Evolutionary conservation across 2,797 vertebrate species (phyloP), one percentile per base, ranked within the genome.

Genomic region (Onychomys arenicola): DNA sequence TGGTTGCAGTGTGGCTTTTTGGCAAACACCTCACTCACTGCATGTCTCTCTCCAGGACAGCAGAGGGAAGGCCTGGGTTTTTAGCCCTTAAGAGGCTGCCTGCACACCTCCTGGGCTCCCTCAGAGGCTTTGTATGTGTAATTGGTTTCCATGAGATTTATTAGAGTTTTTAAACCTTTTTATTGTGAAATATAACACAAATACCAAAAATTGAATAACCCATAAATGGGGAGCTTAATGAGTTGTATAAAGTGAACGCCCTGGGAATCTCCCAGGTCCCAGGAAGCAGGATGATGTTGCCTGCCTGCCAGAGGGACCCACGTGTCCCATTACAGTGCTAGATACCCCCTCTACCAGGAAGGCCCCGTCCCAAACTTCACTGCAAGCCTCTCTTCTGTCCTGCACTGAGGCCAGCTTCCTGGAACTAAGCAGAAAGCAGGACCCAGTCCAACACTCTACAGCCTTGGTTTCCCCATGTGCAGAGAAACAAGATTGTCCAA

Each of bases 161-260:
- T 90, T 69, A 76, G 83, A 55, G 90, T 27, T 96, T 97, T 93
- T 91, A 81, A 98, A 89, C 49, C 78, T 95, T 97, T 96, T 96
- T 94, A 97, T 96, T 97, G 77, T 97, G 91, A 97, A 97, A 95
- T 96, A 95, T 91, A 94, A 94, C 76, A 95, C 89, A 97, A 96
- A 97, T 96, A 96, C 89, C 89, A 76, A 94, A 98, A 94, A 97
- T 96, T 81, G 91, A 96, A 93, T 93, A 95, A 95, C 69, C 95
- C 89, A 91, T 95, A 93, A 93, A 95, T 17, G 84, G 78, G 43
- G 86, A 84, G 57, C 84, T 96, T 97, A 96, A 96, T 92, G 93
- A 95, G 91, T 91, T 92, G 69, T 34, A 80, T 29, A 95, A 89
- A 93, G 93, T n/a, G 87, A 96, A 95, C 46, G 27, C 86, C 80